Evolutionary conservation across 2,797 vertebrate species (phyloP).

Genomic region (Denticeps clupeoides): DNA sequence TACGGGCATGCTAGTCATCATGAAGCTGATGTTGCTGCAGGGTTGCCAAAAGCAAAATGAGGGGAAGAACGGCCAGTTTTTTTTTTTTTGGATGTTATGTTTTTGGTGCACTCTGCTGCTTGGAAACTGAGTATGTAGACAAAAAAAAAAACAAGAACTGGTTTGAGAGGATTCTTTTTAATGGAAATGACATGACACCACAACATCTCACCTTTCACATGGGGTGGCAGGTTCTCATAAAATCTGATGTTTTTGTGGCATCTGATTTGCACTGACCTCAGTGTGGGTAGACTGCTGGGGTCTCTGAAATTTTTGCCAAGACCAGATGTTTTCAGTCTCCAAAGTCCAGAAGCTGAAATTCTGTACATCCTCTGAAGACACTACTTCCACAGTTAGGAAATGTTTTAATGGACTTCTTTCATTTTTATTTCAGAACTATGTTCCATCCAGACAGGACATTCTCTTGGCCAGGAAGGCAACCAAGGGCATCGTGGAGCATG

Average conservation of each 20-base stretch:
- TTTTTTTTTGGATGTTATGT: conserved; percentile 8
- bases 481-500: conserved; percentile 91
- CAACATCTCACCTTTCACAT: neutral
- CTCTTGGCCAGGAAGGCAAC: conserved; percentile 89
- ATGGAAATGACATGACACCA: conserved; percentile 5
- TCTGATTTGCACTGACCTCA: neutral
- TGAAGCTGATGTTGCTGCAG: conserved; percentile 4
- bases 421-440: conserved; percentile 67
- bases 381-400: neutral
- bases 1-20: conserved; percentile 9
- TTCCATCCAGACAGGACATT: conserved; percentile 89
- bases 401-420: neutral
- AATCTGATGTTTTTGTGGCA: neutral
- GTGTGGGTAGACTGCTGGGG: too few relatives aligned
- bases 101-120: conserved; percentile 14
- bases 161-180: neutral
- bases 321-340: too few relatives aligned
- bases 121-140: conserved; percentile 17
- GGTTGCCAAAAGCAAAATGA: neutral
- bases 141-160: conserved; percentile 12
- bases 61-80: conserved; percentile 8
- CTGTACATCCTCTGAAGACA: neutral
- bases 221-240: neutral
- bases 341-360: too few relatives aligned
- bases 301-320: too few relatives aligned